These are phyloP conservation scores for Talpa occidentalis DNA, from an alignment of 2,113 vertebrate species.

Conservation along the genomic window DNA sequence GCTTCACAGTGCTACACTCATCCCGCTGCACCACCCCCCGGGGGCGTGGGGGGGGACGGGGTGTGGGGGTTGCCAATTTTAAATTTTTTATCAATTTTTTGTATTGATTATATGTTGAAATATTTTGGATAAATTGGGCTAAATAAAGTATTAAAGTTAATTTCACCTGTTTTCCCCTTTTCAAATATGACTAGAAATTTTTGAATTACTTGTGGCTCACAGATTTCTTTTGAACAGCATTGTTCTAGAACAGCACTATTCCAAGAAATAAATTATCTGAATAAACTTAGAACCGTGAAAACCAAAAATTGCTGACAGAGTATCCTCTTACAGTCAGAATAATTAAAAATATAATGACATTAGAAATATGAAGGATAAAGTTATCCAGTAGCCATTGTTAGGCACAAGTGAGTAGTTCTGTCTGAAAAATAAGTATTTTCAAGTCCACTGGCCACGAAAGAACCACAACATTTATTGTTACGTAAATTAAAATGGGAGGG, in stretches of 20 bases:
- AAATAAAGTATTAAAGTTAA: constrained; percentile 51
- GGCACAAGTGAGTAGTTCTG: constrained; percentile 69
- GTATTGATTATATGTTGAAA: constrained; percentile 14
- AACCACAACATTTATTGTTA: constrained; percentile 69
- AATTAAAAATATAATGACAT: constrained; percentile 1
- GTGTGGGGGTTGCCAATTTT: no score
- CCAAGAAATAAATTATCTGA: constrained; percentile 40
- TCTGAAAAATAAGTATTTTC: constrained; percentile 79
- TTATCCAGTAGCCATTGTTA: constrained; percentile 49
- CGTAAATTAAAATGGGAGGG: constrained; percentile 59
- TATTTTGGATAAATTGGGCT: constrained; percentile 37
- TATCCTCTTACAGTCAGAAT: constrained; percentile 40
- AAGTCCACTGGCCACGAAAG: constrained; percentile 60
- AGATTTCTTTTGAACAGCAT: background rate
- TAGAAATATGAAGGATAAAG: constrained; percentile 57
- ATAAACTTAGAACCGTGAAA: constrained; percentile 57
- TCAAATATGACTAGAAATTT: constrained; percentile 38
- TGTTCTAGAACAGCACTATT: constrained; percentile 33
- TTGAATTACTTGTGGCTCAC: background rate
- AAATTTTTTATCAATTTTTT: constrained; percentile 32
- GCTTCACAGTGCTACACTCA: no score
- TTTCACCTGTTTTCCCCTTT: background rate
- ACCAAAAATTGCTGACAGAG: background rate
- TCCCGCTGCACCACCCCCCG: no score
- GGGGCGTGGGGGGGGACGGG: no score